phyloP scores from a whole-genome alignment of 2,888 invertebrate genomes.

The Aelia acuminata region DNA sequence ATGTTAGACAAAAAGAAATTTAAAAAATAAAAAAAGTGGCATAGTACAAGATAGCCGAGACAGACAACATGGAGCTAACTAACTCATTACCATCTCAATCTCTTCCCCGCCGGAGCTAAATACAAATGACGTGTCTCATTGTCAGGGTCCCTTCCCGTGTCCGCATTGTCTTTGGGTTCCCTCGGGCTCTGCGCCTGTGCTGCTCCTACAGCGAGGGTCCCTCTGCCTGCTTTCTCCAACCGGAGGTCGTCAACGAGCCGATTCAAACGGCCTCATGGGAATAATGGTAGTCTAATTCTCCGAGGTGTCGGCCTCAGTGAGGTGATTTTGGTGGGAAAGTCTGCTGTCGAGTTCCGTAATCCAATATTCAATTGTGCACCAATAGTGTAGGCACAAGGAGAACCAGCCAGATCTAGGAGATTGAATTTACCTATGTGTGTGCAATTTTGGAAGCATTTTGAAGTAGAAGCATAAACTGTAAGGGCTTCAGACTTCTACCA shows the following conservation, averaged over 20 bases:
- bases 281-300: slow-evolving; percentile 11
- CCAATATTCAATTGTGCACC: not conserved
- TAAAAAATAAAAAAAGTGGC: slow-evolving; percentile 34
- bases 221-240: not conserved
- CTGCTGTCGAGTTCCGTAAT: not conserved
- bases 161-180: slow-evolving; percentile 50
- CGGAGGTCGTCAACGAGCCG: slow-evolving; percentile 12
- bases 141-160: slow-evolving; percentile 32
- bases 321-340: not conserved
- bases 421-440: not conserved
- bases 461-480: too few relatives aligned
- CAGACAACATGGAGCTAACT: slow-evolving; percentile 47
- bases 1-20: slow-evolving; percentile 19
- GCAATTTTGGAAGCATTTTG: too few relatives aligned
- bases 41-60: not conserved
- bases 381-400: not conserved
- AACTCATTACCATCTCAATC: slow-evolving; percentile 59
- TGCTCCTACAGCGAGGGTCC: not conserved
- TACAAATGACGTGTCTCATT: slow-evolving; percentile 56
- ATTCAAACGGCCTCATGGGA: not conserved
- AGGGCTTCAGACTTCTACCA: too few relatives aligned
- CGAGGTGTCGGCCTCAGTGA: not conserved
- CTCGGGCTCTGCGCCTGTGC: not conserved
- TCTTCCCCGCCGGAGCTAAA: slow-evolving; percentile 45
- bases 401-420: not conserved